phyloP scores from a whole-genome alignment of 2,888 invertebrate species.

The Exocentrus adspersus region DNA sequence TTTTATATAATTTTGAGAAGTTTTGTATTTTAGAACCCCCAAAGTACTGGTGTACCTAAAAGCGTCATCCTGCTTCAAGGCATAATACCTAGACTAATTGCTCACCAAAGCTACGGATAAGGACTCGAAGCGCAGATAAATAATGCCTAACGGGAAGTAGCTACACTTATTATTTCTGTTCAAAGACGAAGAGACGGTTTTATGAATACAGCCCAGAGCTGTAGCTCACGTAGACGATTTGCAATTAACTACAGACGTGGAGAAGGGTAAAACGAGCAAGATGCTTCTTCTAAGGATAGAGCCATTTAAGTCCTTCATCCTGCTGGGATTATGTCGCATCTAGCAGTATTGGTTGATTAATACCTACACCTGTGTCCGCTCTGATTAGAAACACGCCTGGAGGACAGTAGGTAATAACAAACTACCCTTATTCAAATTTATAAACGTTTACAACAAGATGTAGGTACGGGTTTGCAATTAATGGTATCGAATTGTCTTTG shows the following conservation, averaged over 20 bases:
- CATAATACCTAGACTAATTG: conserved; percentile 3
- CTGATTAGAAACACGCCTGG: too few relatives aligned
- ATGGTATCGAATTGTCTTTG: too few relatives aligned
- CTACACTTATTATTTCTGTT: conserved; percentile 16
- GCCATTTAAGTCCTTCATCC: background rate
- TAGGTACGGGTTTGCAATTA: too few relatives aligned
- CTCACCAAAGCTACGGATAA: background rate
- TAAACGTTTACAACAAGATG: too few relatives aligned
- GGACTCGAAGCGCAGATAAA: conserved; percentile 4
- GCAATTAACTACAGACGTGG: background rate
- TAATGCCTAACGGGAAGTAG: conserved; percentile 10
- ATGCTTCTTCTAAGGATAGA: background rate
- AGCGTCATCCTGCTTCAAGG: background rate
- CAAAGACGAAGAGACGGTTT: conserved; percentile 3
- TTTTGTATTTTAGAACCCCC: background rate
- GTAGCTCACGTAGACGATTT: background rate
- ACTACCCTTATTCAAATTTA: too few relatives aligned
- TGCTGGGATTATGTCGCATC: background rate
- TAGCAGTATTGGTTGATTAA: background rate
- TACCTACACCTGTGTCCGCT: background rate
- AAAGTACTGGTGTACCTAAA: too few relatives aligned
- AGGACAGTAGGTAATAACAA: too few relatives aligned
- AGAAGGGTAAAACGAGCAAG: background rate
- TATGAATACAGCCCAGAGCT: background rate
- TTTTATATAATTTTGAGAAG: too few relatives aligned